phyloP scores from a whole-genome alignment of 2,113 vertebrate species.

The Isichthys henryi region DNA sequence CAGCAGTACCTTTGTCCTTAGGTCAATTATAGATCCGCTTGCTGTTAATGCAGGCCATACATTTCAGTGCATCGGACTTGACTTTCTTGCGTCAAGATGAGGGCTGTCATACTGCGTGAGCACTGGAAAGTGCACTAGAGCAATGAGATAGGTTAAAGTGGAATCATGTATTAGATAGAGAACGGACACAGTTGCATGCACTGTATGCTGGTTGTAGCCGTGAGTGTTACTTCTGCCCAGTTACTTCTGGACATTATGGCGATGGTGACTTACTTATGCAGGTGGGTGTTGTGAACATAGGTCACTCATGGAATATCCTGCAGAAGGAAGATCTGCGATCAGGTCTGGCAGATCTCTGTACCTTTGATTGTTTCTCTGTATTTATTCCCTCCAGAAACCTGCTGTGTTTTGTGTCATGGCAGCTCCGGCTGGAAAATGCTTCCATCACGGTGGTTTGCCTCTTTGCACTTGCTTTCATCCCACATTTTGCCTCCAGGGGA shows the following conservation, averaged over 20 bases:
- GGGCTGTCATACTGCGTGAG: not conserved
- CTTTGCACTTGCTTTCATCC: not conserved
- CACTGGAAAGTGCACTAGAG: not conserved
- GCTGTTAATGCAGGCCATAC: not conserved
- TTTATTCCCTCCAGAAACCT: not conserved
- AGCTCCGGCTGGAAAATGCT: not conserved
- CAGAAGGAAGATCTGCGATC: not conserved
- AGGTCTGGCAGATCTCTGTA: not conserved
- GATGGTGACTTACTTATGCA: not conserved
- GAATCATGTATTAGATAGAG: not conserved
- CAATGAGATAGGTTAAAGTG: not conserved
- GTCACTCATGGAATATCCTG: not conserved
- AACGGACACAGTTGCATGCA: not conserved
- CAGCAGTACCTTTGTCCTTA: not conserved
- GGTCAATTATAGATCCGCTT: not conserved
- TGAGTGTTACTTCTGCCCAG: not conserved
- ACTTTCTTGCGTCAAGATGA: not conserved
- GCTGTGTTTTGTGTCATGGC: not conserved
- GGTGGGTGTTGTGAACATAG: not conserved
- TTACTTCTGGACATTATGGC: not conserved
- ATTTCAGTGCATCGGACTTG: not conserved
- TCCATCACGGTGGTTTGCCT: not conserved
- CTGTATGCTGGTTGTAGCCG: not conserved
- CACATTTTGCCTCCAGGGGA: not conserved
- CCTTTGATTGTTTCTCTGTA: not conserved